These are phyloP conservation scores for Rhinatrema bivittatum DNA, from an alignment of 2,797 vertebrate species.

Conservation along the genomic window DNA sequence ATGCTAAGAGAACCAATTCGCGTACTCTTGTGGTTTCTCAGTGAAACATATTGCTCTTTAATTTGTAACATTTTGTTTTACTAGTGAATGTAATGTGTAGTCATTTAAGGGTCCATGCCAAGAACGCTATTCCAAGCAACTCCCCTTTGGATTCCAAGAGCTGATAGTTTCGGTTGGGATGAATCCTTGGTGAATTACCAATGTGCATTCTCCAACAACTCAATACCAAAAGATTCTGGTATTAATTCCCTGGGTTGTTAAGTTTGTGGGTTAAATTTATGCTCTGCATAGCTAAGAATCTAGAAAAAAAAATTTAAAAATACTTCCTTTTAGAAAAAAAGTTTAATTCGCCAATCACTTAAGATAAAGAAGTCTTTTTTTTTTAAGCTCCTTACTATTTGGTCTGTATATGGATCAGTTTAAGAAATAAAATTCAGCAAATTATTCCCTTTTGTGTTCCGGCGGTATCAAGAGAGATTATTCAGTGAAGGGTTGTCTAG, in stretches of 20 bases:
- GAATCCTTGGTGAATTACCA: conserved; percentile 31
- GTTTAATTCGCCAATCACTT: too few species aligned
- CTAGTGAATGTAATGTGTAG: too few species aligned
- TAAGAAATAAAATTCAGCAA: too few species aligned
- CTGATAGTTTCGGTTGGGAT: conserved; percentile 24
- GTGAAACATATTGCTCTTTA: not conserved
- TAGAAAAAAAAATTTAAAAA: too few species aligned
- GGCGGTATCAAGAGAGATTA: too few species aligned
- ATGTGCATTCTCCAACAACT: conserved; percentile 27
- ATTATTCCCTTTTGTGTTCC: too few species aligned
- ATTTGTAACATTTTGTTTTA: not conserved
- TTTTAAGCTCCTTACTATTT: not conserved
- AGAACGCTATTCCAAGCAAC: conserved; percentile 25
- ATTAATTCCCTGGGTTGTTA: conserved; percentile 19
- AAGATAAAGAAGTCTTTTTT: not conserved
- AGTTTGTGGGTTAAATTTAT: too few species aligned
- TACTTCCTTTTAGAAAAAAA: too few species aligned
- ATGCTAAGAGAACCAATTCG: too few species aligned
- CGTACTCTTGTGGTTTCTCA: conserved; percentile 4
- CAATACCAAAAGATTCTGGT: conserved; percentile 29
- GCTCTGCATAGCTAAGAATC: too few species aligned
- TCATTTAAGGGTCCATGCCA: conserved; percentile 22
- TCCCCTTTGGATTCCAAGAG: conserved; percentile 7
- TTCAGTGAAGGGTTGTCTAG: too few species aligned
- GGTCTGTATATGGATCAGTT: conserved; percentile 4